Evolutionary conservation across 2,888 invertebrate genomes (phyloP), one percentile per base, ranked within the genome.

Genomic region (Idaea straminata): DNA sequence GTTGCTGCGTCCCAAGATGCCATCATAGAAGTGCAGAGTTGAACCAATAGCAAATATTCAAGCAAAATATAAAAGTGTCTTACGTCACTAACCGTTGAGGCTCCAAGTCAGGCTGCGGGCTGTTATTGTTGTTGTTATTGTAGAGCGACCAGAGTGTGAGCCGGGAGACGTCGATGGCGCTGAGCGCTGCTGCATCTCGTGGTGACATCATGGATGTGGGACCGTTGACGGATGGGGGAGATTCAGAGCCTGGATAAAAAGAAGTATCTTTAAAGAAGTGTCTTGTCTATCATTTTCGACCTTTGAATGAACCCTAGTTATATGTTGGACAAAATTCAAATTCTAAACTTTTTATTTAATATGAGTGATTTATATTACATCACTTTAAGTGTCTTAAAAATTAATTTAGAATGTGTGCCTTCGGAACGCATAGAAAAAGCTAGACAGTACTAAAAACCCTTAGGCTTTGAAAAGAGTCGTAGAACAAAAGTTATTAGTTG

Each of bases 71-170:
- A 10, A 47, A 47, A 47, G 47, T 47, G 10, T 47, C 47, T 47
- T 47, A 47, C 47, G 47, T 47, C 72, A 80, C 83, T 81, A 77
- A 92, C 92, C 91, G 87, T 83, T 92, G 92, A 64, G 92, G 91
- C 74, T 92, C 92, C 64, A 88, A 76, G 67, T 91, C 91, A 0
- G 93, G 92, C 70, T 93, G 94, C 15, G 91, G 90, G 78, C 95
- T 94, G 79, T 87, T 94, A 85, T 94, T 94, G 80, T 94, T 94
- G 79, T 95, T 96, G 81, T 96, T 96, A 85, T 96, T 96, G 89
- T 96, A 97, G 79, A 97, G 94, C 72, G 96, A 97, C 96, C 97
- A 97, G 35, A 97, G 92, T 0, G 96, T 96, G 74, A 97, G 94
- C 67, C 97, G 95, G 1, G 96, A 96, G 91, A 96, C 95, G 83